Conservation (phyloP, 2,113 vertebrate genomes). For the Calyptommatus sinebrachiatus region DNA sequence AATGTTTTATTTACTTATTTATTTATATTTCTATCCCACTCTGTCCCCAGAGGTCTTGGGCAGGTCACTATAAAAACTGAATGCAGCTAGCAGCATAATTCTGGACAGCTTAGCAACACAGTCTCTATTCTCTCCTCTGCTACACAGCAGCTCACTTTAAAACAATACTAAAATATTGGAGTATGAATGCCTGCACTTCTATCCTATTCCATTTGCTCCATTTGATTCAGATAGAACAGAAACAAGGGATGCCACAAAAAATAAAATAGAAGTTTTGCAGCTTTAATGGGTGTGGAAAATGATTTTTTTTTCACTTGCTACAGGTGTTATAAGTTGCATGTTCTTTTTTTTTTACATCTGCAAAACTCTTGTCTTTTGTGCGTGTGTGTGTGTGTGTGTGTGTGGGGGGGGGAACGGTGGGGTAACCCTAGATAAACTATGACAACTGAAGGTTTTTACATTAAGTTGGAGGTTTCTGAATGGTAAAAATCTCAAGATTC, state of each 20-base stretch:
- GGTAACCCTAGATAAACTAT: not conserved
- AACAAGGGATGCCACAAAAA: not conserved
- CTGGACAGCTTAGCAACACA: constrained; percentile 7
- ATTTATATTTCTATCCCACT: too few species aligned
- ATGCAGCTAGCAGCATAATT: constrained; percentile 7
- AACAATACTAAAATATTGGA: not conserved
- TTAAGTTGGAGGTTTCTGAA: not conserved
- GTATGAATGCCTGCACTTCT: not conserved
- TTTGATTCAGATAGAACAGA: not conserved
- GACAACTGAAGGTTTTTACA: not conserved
- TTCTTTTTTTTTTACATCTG: too few species aligned
- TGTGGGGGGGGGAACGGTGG: too few species aligned
- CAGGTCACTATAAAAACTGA: too few species aligned
- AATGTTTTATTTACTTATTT: not conserved
- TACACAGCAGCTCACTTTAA: not conserved
- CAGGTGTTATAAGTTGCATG: too few species aligned
- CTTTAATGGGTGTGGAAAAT: too few species aligned
- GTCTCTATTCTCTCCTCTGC: not conserved
- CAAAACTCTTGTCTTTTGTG: too few species aligned
- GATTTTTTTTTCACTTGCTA: too few species aligned
- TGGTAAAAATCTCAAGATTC: not conserved
- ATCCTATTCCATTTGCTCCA: not conserved
- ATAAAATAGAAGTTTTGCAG: too few species aligned
- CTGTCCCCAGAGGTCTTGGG: too few species aligned
- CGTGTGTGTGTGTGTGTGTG: too few species aligned